phyloP scores from a whole-genome alignment of 2,888 invertebrate species.

The Germaria angustata region DNA sequence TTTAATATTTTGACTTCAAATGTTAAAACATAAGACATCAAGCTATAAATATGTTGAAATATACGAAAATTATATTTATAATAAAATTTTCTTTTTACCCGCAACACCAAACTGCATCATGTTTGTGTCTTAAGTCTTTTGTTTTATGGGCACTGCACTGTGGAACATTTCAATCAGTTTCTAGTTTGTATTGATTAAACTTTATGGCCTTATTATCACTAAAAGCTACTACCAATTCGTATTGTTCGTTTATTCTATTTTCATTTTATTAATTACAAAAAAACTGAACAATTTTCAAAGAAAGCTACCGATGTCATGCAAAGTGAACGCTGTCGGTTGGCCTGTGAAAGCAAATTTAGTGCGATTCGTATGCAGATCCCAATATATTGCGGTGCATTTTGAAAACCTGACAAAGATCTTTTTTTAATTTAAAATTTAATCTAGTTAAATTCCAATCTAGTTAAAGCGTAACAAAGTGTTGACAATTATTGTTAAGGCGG shows the following conservation, averaged over 20 bases:
- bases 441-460: conserved; percentile 69
- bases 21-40: too few relatives aligned
- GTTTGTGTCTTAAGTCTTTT: conserved; percentile 75
- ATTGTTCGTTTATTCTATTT: too few relatives aligned
- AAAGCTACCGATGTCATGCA: conserved; percentile 21
- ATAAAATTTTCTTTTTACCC: too few relatives aligned
- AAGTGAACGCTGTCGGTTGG: not conserved
- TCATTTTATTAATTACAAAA: conserved; percentile 31
- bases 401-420: conserved; percentile 41
- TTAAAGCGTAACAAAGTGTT: conserved; percentile 68
- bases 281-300: not conserved
- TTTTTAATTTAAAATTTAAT: conserved; percentile 68
- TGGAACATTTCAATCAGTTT: conserved; percentile 59
- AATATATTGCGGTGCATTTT: conserved; percentile 18
- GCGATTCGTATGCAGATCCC: conserved; percentile 58
- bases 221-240: too few relatives aligned
- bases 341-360: conserved; percentile 34
- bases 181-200: conserved; percentile 29
- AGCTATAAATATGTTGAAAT: too few relatives aligned
- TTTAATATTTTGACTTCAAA: too few relatives aligned
- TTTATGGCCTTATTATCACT: conserved; percentile 67
- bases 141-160: conserved; percentile 56
- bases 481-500: conserved; percentile 58
- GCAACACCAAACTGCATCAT: not conserved
- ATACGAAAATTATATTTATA: too few relatives aligned